phyloP scores from a whole-genome alignment of 2,113 vertebrate genomes.

The Ariopsis seemanni region DNA sequence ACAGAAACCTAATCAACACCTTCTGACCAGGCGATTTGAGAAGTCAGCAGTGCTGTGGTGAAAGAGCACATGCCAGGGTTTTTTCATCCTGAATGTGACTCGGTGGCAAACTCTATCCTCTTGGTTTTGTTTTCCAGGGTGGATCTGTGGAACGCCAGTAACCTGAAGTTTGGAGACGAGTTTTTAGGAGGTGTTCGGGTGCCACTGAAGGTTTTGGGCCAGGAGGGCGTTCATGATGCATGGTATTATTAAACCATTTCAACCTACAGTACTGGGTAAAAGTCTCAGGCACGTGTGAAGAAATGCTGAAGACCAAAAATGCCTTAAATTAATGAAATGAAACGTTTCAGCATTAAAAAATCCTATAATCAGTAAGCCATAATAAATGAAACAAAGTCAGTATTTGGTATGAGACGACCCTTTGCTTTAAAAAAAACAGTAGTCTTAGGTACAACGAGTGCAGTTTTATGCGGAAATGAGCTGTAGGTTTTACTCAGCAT shows the following conservation, averaged over 20 bases:
- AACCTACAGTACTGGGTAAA: neutral
- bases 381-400: no score
- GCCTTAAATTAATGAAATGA: no score
- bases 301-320: no score
- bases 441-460: no score
- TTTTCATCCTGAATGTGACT: neutral
- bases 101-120: neutral
- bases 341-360: no score
- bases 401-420: no score
- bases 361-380: no score
- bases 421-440: no score
- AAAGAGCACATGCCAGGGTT: neutral
- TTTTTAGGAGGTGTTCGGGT: slow-evolving; percentile 93
- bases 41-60: neutral
- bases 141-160: slow-evolving; percentile 97
- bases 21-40: neutral
- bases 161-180: slow-evolving; percentile 96
- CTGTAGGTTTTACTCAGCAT: no score
- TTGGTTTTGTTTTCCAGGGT: slow-evolving; percentile 73
- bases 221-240: slow-evolving; percentile 86
- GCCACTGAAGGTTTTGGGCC: slow-evolving; percentile 85
- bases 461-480: no score
- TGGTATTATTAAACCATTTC: slow-evolving; percentile 75
- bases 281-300: no score
- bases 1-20: neutral